Evolutionary conservation across 2,888 invertebrate species (phyloP).

Genomic region (Chorisops tibialis): DNA sequence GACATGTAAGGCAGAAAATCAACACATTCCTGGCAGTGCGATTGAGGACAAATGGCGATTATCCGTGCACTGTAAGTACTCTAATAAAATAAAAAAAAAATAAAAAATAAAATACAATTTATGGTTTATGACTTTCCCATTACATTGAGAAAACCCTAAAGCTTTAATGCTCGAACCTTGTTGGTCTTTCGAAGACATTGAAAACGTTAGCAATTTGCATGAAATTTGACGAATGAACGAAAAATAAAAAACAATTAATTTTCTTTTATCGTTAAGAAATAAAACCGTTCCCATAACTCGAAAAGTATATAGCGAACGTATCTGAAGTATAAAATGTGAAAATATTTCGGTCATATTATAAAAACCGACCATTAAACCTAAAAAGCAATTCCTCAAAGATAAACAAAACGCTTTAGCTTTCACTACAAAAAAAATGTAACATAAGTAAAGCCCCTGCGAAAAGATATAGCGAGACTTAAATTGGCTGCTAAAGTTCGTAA

Average conservation of each 20-base stretch:
- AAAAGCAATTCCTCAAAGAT: not conserved
- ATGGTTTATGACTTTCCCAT: too few species aligned
- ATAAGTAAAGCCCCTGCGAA: not conserved
- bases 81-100: not conserved
- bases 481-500: slow-evolving; percentile 15
- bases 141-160: too few species aligned
- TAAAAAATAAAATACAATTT: too few species aligned
- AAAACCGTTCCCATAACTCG: not conserved
- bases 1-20: slow-evolving; percentile 85
- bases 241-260: slow-evolving; percentile 9
- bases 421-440: not conserved
- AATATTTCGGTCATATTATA: slow-evolving; percentile 2
- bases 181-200: too few species aligned
- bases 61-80: slow-evolving; percentile 81
- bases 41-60: slow-evolving; percentile 84
- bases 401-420: not conserved
- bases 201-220: slow-evolving; percentile 3
- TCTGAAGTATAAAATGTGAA: slow-evolving; percentile 1
- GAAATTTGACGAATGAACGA: not conserved
- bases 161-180: too few species aligned
- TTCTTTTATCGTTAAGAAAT: not conserved
- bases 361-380: not conserved
- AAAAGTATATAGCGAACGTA: not conserved
- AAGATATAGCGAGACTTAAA: not conserved
- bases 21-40: slow-evolving; percentile 74